Evolutionary conservation across 2,113 vertebrate genomes (phyloP).

Genomic region (Cheilinus undulatus): DNA sequence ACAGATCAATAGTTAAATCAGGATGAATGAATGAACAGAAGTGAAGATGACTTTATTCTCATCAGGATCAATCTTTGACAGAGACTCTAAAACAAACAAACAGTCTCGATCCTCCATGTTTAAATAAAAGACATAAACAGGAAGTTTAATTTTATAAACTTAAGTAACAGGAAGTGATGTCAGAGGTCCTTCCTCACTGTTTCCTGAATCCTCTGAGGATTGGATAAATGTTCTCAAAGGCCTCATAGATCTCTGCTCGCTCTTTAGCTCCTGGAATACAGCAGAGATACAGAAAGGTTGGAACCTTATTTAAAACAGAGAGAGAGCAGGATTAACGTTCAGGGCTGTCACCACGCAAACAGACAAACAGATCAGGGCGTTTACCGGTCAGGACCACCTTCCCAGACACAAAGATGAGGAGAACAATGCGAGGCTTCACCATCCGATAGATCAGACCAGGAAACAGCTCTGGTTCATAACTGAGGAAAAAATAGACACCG

Average conservation of each 20-base stretch:
- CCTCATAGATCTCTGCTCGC: slow-evolving; percentile 94
- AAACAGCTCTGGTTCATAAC: slow-evolving; percentile 97
- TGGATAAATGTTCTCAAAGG: slow-evolving; percentile 98
- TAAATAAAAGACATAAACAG: neutral
- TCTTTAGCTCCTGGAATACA: slow-evolving; percentile 92
- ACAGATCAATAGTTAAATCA: too few species aligned
- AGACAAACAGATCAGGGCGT: neutral
- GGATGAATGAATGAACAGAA: too few species aligned
- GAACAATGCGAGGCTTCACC: slow-evolving; percentile 96
- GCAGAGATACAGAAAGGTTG: neutral
- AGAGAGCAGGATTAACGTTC: neutral
- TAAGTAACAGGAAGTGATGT: slow-evolving; percentile 28
- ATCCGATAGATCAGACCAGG: slow-evolving; percentile 98
- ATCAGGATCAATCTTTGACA: too few species aligned
- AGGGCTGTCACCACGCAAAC: too few species aligned
- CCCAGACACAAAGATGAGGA: slow-evolving; percentile 97
- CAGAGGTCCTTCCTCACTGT: slow-evolving; percentile 60
- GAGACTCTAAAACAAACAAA: neutral
- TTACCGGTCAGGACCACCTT: slow-evolving; percentile 97
- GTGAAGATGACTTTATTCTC: too few species aligned
- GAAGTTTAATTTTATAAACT: neutral
- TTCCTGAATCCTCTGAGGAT: slow-evolving; percentile 96
- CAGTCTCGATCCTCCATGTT: neutral
- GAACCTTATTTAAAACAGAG: neutral
- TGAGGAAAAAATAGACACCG: slow-evolving; percentile 55